Conservation (phyloP, 2,888 invertebrate species). For the Drosophila monieri region DNA sequence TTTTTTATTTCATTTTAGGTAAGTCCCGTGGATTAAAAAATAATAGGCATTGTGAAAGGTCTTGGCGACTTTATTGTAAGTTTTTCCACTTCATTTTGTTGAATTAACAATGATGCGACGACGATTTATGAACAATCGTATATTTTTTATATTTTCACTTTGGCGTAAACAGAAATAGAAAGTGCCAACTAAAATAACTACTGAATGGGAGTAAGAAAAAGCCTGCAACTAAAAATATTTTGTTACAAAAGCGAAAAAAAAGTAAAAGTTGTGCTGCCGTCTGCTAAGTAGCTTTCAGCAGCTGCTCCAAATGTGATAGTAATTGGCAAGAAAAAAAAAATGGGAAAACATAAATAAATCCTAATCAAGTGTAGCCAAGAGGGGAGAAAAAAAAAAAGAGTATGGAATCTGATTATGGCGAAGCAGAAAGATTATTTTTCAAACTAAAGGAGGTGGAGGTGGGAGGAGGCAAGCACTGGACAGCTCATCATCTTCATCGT, state of each 20-base stretch:
- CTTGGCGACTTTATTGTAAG: slow-evolving; percentile 29
- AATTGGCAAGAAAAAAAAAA: slow-evolving; percentile 66
- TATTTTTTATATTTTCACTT: slow-evolving; percentile 1
- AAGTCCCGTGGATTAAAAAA: slow-evolving; percentile 46
- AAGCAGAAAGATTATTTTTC: slow-evolving; percentile 20
- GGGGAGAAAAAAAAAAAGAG: background rate
- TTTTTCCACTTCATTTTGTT: slow-evolving; percentile 32
- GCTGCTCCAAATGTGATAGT: slow-evolving; percentile 69
- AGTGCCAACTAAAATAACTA: slow-evolving; percentile 53
- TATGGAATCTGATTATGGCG: slow-evolving; percentile 48
- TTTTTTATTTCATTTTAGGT: slow-evolving; percentile 63
- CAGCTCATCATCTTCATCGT: slow-evolving; percentile 31
- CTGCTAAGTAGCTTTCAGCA: slow-evolving; percentile 50
- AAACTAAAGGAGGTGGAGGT: background rate
- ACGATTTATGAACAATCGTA: slow-evolving; percentile 49
- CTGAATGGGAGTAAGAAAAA: slow-evolving; percentile 50
- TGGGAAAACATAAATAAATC: slow-evolving; percentile 50
- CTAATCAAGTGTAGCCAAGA: slow-evolving; percentile 50
- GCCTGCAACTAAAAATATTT: slow-evolving; percentile 20
- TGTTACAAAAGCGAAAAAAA: slow-evolving; percentile 47
- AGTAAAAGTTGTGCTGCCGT: slow-evolving; percentile 58
- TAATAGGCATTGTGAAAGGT: slow-evolving; percentile 21
- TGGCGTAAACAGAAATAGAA: slow-evolving; percentile 54
- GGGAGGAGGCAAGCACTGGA: background rate
- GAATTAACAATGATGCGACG: slow-evolving; percentile 41